Evolutionary conservation across 2,888 invertebrate species (phyloP).

Genomic region (Cinara cedri): DNA sequence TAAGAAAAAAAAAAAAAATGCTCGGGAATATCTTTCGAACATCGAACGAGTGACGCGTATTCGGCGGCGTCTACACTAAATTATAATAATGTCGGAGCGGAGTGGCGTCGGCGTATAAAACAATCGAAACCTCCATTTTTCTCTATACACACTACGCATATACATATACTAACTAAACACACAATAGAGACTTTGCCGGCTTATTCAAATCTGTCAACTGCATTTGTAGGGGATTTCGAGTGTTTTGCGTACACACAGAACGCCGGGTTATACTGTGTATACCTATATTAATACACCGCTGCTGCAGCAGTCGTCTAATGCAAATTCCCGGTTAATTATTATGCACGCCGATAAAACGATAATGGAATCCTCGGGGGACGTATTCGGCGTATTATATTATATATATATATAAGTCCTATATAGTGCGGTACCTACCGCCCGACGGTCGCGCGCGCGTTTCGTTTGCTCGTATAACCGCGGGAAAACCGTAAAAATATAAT

Average conservation of each 20-base stretch:
- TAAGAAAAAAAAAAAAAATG: too few relatives aligned
- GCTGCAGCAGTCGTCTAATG: slow-evolving; percentile 4
- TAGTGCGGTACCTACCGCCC: too few relatives aligned
- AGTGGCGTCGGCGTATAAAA: background rate
- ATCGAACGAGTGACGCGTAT: too few relatives aligned
- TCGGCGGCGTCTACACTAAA: background rate
- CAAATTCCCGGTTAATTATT: slow-evolving; percentile 32
- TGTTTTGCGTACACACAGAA: slow-evolving; percentile 28
- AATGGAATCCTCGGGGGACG: slow-evolving; percentile 15
- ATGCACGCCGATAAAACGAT: slow-evolving; percentile 12
- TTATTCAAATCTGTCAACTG: slow-evolving; percentile 26
- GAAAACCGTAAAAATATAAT: too few relatives aligned
- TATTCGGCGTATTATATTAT: too few relatives aligned
- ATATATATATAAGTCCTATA: too few relatives aligned
- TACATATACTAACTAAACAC: too few relatives aligned
- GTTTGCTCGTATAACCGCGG: too few relatives aligned
- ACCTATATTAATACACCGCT: too few relatives aligned
- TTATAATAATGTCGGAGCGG: background rate
- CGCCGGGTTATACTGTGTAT: background rate
- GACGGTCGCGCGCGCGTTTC: too few relatives aligned
- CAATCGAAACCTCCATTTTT: slow-evolving; percentile 19
- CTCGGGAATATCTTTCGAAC: too few relatives aligned
- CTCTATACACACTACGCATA: background rate
- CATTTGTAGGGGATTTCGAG: slow-evolving; percentile 7
- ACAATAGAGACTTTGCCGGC: background rate